Evolutionary conservation across 2,113 vertebrate genomes (phyloP).

Genomic region (Verasper variegatus): DNA sequence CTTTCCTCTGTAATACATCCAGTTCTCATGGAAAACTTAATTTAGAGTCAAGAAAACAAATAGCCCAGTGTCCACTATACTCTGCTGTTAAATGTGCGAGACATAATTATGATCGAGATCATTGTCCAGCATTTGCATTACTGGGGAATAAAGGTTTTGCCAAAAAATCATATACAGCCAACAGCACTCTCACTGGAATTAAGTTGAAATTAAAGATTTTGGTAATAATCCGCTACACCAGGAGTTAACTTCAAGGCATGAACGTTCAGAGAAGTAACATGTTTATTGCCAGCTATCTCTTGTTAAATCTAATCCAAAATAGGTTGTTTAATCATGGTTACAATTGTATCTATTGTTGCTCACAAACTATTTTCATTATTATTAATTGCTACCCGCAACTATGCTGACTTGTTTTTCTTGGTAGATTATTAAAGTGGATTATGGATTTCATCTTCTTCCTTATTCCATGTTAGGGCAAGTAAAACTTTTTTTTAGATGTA

Average conservation of each 20-base stretch:
- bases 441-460: too few species aligned
- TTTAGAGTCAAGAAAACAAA: not conserved
- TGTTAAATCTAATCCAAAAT: constrained; percentile 28
- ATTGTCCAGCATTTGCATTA: constrained; percentile 23
- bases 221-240: not conserved
- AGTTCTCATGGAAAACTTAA: constrained; percentile 11
- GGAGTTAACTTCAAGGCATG: constrained; percentile 3
- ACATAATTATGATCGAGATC: constrained; percentile 5
- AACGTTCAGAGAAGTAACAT: constrained; percentile 27
- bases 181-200: not conserved
- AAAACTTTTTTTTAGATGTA: not conserved
- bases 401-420: constrained; percentile 8
- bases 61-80: too few species aligned
- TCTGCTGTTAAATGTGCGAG: not conserved
- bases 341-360: constrained; percentile 20
- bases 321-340: constrained; percentile 34
- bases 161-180: not conserved
- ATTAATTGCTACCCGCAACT: too few species aligned
- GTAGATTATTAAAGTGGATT: not conserved
- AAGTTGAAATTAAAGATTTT: not conserved
- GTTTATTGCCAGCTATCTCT: constrained; percentile 28
- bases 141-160: constrained; percentile 1
- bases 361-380: too few species aligned
- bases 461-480: not conserved
- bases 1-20: not conserved